phyloP scores from a whole-genome alignment of 2,797 vertebrate genomes.

The Sebastes nivosus region DNA sequence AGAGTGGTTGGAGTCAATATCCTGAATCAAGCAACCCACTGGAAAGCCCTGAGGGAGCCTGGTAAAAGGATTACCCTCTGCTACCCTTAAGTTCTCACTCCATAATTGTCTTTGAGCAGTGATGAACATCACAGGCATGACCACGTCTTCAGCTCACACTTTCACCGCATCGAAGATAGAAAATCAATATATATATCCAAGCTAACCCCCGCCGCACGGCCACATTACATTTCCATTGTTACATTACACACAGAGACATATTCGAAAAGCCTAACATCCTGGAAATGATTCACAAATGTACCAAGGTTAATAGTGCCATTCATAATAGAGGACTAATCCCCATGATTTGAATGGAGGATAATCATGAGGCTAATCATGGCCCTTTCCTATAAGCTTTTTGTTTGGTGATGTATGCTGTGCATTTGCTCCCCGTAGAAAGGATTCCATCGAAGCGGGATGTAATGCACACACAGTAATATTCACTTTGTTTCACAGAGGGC shows the following conservation, averaged over 20 bases:
- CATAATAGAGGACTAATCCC: slow-evolving; percentile 59
- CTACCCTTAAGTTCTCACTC: slow-evolving; percentile 75
- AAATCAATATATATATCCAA: slow-evolving; percentile 61
- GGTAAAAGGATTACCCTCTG: slow-evolving; percentile 84
- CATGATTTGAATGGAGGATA: slow-evolving; percentile 64
- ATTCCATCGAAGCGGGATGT: slow-evolving; percentile 52
- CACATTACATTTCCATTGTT: slow-evolving; percentile 54
- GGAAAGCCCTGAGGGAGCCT: slow-evolving; percentile 68
- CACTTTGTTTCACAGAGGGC: slow-evolving; percentile 61
- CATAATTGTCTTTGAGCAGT: slow-evolving; percentile 82
- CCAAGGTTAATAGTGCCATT: slow-evolving; percentile 74
- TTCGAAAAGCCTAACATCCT: slow-evolving; percentile 57
- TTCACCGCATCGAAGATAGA: slow-evolving; percentile 45
- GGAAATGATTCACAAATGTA: slow-evolving; percentile 63
- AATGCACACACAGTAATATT: slow-evolving; percentile 65
- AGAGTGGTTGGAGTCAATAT: slow-evolving; percentile 80
- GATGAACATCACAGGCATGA: slow-evolving; percentile 73
- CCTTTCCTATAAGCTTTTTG: slow-evolving; percentile 70
- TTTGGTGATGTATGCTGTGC: slow-evolving; percentile 73
- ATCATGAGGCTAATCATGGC: slow-evolving; percentile 65
- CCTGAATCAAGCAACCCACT: slow-evolving; percentile 63
- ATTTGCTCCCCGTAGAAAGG: slow-evolving; percentile 64
- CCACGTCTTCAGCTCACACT: slow-evolving; percentile 64
- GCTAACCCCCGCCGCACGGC: slow-evolving; percentile 14
- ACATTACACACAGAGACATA: slow-evolving; percentile 31